Evolutionary conservation across 1,140 invertebrate genomes (phyloP).

Genomic region (Zaprionus ghesquierei): DNA sequence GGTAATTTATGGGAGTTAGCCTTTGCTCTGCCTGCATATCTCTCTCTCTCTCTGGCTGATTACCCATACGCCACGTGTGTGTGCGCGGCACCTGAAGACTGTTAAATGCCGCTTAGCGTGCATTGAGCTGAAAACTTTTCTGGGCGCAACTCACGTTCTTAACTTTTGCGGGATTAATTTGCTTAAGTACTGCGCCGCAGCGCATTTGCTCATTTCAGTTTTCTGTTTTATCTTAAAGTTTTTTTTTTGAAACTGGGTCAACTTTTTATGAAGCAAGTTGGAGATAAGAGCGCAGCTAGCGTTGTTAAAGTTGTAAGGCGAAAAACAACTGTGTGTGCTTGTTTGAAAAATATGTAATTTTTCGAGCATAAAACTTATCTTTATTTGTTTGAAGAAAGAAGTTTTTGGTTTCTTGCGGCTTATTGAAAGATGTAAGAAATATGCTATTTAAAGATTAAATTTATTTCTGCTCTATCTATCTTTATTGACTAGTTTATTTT

Average conservation of each 20-base stretch:
- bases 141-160: neutral
- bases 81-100: slow-evolving; percentile 23
- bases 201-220: slow-evolving; percentile 13
- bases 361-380: neutral
- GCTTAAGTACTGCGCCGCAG: neutral
- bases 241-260: neutral
- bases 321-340: neutral
- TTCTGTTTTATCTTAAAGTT: neutral
- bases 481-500: too few relatives aligned
- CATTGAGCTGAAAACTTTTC: neutral
- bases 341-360: neutral
- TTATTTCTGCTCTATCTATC: neutral
- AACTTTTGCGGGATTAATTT: neutral
- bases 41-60: slow-evolving; percentile 4
- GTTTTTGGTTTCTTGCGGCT: neutral
- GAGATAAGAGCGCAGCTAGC: neutral
- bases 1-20: slow-evolving; percentile 64
- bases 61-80: slow-evolving; percentile 70
- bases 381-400: neutral
- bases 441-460: neutral
- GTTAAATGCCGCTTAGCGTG: slow-evolving; percentile 25
- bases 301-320: neutral
- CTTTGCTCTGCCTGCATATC: neutral
- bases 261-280: neutral
- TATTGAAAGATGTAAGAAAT: neutral